Percentiles rank a stretch among this genome's conserved stretches.
phyloP scores from a whole-genome alignment of 2,113 vertebrate species.

The Xyrauchen texanus region DNA sequence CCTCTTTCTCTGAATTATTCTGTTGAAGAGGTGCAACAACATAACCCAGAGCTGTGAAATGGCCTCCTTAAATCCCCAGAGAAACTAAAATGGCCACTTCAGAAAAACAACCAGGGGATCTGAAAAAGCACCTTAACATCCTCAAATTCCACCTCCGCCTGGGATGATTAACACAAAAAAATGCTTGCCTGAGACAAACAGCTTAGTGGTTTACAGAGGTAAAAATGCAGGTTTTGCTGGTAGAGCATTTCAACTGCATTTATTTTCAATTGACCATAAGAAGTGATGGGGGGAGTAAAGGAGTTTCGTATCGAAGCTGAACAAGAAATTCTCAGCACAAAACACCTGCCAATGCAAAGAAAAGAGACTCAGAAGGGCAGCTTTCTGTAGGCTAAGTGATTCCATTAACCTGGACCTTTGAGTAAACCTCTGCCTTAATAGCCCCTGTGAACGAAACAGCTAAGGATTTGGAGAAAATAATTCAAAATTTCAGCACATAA shows the following conservation, averaged over 20 bases:
- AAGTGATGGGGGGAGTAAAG: conserved; percentile 18
- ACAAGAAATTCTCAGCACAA: conserved; percentile 57
- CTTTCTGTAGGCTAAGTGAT: conserved; percentile 41
- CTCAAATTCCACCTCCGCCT: neutral
- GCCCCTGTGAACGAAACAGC: conserved; percentile 5
- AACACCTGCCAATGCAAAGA: conserved; percentile 60
- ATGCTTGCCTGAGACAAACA: neutral
- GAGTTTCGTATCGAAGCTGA: conserved; percentile 35
- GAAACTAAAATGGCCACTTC: conserved; percentile 57
- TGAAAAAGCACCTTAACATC: conserved; percentile 40
- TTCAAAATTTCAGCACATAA: neutral
- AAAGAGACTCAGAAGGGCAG: conserved; percentile 49
- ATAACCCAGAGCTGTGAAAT: conserved; percentile 53
- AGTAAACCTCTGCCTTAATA: conserved; percentile 56
- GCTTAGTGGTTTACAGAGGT: conserved; percentile 17
- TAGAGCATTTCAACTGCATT: conserved; percentile 37
- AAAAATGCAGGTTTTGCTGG: conserved; percentile 15
- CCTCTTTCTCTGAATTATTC: conserved; percentile 21
- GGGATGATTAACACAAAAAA: conserved; percentile 14
- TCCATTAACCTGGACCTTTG: conserved; percentile 60
- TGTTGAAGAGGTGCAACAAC: conserved; percentile 43
- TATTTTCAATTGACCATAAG: conserved; percentile 48
- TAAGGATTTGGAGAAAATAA: neutral
- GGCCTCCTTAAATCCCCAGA: conserved; percentile 55
- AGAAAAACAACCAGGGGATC: conserved; percentile 36